Base-by-base conservation (phyloP, 2,888 invertebrate genomes). In the Tryphoninae sp. region DNA sequence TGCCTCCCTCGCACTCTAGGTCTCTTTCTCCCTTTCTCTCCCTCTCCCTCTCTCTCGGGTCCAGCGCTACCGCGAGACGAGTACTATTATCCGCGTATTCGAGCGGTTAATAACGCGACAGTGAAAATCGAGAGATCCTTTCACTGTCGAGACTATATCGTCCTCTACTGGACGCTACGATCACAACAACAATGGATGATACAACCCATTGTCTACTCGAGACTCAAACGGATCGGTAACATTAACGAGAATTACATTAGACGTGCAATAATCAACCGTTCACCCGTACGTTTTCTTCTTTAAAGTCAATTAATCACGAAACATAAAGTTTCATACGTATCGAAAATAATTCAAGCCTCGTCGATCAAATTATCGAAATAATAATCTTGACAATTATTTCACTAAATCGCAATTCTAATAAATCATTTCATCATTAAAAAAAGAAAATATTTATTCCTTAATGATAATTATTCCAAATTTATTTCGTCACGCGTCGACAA, bases 81-180 rank as follows among this genome's bases (percentile, higher is more conserved):
- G 80, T 49, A 73, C 62, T 49, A 73, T 81, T 77, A 81, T 68
- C 53, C 68, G 67, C 49, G 62, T 23, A 81, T 62, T 58, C 68
- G 40, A 23, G 67, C 77, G 77, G 80, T 76, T 76, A 72, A 80
- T 72, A 72, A 80, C 67, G 61, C 69, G 71, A 45, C 71, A 71
- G 71, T 49, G 71, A 67, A 68, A 68, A 68, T 73, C 62, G 49
- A 58, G 68, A 61, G 64, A 13, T 65, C 64, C 58, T 61, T 51
- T 40, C 40, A 16, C 45, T 75, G 23, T 67, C 40, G 40, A 26
- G 59, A 45, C 22, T 13, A 71, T 67, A 59, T 33, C 26, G 49
- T 49, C 26, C 33, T 75, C 49, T 26, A 11, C 19, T 45, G 49
- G 64, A 80, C 58, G 75, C 59, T 26, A 71, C 45, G 49, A 64